Evolutionary conservation across 1,140 invertebrate genomes (phyloP).

Genomic region (Ooceraea biroi): DNA sequence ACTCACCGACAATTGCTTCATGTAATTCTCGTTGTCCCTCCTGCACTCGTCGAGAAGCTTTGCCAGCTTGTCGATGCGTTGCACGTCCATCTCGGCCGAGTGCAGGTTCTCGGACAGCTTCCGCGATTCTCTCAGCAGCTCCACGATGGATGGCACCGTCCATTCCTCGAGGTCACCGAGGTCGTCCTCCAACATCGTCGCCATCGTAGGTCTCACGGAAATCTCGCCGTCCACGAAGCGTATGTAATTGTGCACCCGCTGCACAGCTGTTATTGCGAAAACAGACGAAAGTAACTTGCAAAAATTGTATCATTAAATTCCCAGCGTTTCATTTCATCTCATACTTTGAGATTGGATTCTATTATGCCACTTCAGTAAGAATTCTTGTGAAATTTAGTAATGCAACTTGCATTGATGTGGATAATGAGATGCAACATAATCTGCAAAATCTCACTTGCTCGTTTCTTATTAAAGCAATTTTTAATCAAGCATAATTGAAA

Average conservation of each 20-base stretch:
- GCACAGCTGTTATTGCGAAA: conserved; percentile 70
- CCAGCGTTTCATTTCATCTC: background rate
- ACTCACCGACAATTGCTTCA: conserved; percentile 30
- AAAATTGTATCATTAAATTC: conserved; percentile 20
- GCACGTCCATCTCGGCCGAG: conserved; percentile 74
- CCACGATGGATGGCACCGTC: conserved; percentile 68
- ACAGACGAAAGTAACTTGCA: conserved; percentile 20
- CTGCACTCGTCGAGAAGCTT: conserved; percentile 1
- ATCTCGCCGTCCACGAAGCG: conserved; percentile 73
- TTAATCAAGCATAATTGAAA: conserved; percentile 11
- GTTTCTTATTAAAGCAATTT: too few species aligned
- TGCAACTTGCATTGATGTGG: too few species aligned
- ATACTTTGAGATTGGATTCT: too few species aligned
- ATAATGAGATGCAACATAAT: too few species aligned
- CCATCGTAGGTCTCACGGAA: conserved; percentile 72
- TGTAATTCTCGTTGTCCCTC: background rate
- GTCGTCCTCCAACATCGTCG: conserved; percentile 19
- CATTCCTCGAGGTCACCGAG: conserved; percentile 42
- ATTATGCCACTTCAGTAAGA: too few species aligned
- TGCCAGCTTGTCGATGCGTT: conserved; percentile 52
- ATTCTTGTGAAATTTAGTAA: too few species aligned
- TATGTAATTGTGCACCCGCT: conserved; percentile 76
- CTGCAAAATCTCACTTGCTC: too few species aligned
- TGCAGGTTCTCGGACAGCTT: conserved; percentile 76
- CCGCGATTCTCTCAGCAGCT: conserved; percentile 72